These are phyloP conservation scores for Metellina segmentata DNA, from an alignment of 2,888 invertebrate species.

Conservation along the genomic window DNA sequence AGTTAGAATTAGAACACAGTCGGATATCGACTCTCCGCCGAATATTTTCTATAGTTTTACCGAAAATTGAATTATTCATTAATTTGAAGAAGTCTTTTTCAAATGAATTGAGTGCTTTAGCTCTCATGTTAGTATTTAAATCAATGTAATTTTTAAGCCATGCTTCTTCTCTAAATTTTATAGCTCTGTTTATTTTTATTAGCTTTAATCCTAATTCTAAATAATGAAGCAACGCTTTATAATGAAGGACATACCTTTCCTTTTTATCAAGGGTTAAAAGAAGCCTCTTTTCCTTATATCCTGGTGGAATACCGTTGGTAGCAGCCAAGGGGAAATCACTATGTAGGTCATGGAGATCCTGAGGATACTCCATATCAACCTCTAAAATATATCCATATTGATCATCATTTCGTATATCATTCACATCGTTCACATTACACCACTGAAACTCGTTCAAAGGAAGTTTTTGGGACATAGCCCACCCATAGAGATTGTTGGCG, in stretches of 20 bases:
- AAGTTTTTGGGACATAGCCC: neutral
- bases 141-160: slow-evolving; percentile 70
- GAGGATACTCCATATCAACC: no score
- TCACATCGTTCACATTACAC: neutral
- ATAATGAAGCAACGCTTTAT: neutral
- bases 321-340: neutral
- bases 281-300: neutral
- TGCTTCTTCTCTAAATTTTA: slow-evolving; percentile 43
- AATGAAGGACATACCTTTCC: neutral
- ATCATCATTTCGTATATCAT: neutral
- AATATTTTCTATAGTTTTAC: slow-evolving; percentile 80
- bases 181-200: slow-evolving; percentile 77
- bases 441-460: neutral
- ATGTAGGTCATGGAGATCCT: neutral
- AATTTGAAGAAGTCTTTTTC: slow-evolving; percentile 81
- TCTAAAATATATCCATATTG: neutral
- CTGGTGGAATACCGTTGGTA: neutral
- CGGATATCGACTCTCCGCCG: slow-evolving; percentile 79
- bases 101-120: slow-evolving; percentile 79
- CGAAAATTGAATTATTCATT: slow-evolving; percentile 80
- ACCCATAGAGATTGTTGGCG: neutral
- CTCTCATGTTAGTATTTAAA: slow-evolving; percentile 75
- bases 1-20: slow-evolving; percentile 62
- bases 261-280: neutral
- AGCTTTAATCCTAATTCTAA: neutral